Evolutionary conservation across 37 sponge, comb jelly and placozoan genomes (phyloP), one percentile per base, ranked within the genome.

Genomic region (Aplysina aerophoba): DNA sequence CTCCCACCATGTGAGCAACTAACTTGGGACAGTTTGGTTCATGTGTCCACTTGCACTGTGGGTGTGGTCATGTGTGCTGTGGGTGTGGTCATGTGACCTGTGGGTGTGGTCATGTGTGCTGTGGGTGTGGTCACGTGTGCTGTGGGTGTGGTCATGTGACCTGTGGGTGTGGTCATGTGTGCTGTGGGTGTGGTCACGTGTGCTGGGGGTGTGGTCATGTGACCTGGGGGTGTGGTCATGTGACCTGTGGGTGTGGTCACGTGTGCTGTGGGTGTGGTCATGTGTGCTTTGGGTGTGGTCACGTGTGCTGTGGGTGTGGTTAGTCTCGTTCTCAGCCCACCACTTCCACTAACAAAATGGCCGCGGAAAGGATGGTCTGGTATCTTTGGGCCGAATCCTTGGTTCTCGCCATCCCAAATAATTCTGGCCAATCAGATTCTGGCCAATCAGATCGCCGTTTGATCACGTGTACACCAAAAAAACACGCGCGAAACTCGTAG

Each of bases 1-100:
- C 4, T 94, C 97, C 14, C 99, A 98, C 56, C 87, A 91, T 73
- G 95, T 98, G 62, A 84, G 86, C 40, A 15, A 38, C 21, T 28
- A 22, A n/a, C 27, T 80, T 81, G 20, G 27, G 8, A 12, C 58
- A 80, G 4, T 82, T 65, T 5, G 12, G n/a, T 81, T 81, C 12
- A 27, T 81, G 16, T 61, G 16, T 17, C 31, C 27, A 20, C 25
- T n/a, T 62, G n/a, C 65, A 15, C 22, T 3, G 4, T 59, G 4
- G 69, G 35, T 82, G 24, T 28, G 24, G 11, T 13, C 28, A 62
- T 28, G 64, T 11, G 5, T 62, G 64, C 64, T 27, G 24, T 62
- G 44, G 40, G n/a, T n/a, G n/a, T n/a, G 24, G 69, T 15, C 69
- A 68, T 30, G 19, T 0, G 27, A 25, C 19, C 27, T 35, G 28